phyloP scores from a whole-genome alignment of 2,113 vertebrate species.

The Corynorhinus townsendii region DNA sequence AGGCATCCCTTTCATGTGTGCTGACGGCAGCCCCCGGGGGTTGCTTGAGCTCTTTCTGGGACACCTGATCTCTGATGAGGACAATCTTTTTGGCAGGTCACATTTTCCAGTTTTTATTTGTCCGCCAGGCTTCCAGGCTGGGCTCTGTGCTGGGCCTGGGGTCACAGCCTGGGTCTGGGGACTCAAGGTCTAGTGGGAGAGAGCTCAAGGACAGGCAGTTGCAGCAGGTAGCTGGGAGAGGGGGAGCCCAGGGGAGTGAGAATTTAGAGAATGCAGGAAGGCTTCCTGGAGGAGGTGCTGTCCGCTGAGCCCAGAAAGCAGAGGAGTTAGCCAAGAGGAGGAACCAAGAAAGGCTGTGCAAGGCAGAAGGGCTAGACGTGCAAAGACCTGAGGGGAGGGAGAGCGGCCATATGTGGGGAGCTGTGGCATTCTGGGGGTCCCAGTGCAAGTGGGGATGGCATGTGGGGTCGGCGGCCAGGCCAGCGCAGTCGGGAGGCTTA shows the following conservation, averaged over 20 bases:
- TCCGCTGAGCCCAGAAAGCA: neutral
- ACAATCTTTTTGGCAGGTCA: neutral
- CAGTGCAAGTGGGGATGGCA: neutral
- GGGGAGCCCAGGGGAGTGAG: neutral
- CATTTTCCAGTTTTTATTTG: neutral
- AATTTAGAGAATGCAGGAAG: neutral
- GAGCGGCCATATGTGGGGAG: neutral
- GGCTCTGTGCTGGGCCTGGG: neutral
- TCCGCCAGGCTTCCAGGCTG: neutral
- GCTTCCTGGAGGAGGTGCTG: conserved; percentile 21
- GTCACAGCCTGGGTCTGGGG: neutral
- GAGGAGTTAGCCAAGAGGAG: neutral
- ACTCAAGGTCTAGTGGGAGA: neutral
- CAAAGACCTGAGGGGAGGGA: neutral
- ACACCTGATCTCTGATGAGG: neutral
- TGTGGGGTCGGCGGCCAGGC: neutral
- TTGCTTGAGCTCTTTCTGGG: neutral
- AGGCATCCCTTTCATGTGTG: neutral
- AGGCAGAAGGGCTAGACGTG: neutral
- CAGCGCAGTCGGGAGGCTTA: neutral
- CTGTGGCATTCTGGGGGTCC: neutral
- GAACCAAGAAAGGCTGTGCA: neutral
- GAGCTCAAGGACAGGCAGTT: neutral
- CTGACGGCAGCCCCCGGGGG: neutral
- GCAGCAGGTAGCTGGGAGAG: too few relatives aligned